Evolutionary conservation across 2,113 vertebrate species (phyloP).

Genomic region (Cervus canadensis): DNA sequence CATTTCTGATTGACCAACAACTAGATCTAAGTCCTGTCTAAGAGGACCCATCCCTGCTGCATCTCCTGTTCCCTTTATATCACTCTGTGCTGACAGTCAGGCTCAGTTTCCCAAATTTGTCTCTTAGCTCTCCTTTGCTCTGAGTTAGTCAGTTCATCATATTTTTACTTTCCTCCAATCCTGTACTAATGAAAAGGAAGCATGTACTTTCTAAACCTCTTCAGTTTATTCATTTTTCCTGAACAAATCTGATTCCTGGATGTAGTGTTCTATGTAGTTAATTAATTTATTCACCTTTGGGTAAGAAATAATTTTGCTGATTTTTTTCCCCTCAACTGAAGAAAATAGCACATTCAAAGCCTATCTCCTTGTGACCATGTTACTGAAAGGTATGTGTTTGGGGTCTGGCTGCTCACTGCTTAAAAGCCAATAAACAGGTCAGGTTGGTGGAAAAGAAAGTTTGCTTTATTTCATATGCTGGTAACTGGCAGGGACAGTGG

Average conservation of each 20-base stretch:
- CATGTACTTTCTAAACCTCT: not conserved
- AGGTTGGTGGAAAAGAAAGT: too few relatives aligned
- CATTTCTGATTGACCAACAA: not conserved
- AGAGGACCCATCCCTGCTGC: not conserved
- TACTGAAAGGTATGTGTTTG: too few relatives aligned
- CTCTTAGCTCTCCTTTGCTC: not conserved
- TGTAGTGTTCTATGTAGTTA: not conserved
- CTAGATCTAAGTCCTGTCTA: not conserved
- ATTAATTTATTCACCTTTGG: too few relatives aligned
- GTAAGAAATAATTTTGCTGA: too few relatives aligned
- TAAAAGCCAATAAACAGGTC: too few relatives aligned
- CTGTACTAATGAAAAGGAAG: not conserved
- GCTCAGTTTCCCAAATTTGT: not conserved
- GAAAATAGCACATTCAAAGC: too few relatives aligned
- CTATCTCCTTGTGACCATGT: too few relatives aligned
- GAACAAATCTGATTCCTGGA: not conserved
- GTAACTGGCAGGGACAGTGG: too few relatives aligned
- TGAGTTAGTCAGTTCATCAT: not conserved
- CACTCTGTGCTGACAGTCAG: not conserved
- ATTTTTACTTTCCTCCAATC: not conserved
- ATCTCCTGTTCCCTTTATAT: not conserved
- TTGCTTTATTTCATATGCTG: too few relatives aligned
- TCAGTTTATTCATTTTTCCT: not conserved
- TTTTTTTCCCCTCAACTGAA: too few relatives aligned
- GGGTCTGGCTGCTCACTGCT: too few relatives aligned